A percentile compares a stretch with the other conserved stretches of the same genome.
These are phyloP conservation scores for Sandelia bainsii DNA, from an alignment of 2,797 vertebrate genomes.

Conservation along the genomic window DNA sequence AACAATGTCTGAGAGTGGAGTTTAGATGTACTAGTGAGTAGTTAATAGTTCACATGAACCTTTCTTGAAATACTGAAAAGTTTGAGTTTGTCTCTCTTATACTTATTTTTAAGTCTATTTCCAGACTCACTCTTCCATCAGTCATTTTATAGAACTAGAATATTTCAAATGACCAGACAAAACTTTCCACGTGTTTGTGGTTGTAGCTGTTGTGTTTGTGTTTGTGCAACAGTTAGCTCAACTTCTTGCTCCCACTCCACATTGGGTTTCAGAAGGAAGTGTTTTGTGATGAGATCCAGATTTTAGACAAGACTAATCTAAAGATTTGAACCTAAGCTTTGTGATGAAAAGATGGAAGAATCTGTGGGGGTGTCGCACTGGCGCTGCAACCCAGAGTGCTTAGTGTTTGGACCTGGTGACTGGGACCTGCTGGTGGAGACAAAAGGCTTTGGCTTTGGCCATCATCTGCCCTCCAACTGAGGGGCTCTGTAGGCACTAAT, in stretches of 20 bases:
- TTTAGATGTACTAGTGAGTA: slow-evolving; percentile 14
- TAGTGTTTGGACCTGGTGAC: slow-evolving; percentile 56
- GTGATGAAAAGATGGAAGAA: slow-evolving; percentile 21
- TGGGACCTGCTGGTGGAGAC: slow-evolving; percentile 76
- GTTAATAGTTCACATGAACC: slow-evolving; percentile 13
- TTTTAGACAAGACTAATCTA: slow-evolving; percentile 47
- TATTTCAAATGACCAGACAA: slow-evolving; percentile 15
- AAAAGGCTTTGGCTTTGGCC: slow-evolving; percentile 77
- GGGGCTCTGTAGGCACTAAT: slow-evolving; percentile 60
- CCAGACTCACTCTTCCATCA: not conserved
- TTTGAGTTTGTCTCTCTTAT: not conserved
- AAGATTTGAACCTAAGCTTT: slow-evolving; percentile 28
- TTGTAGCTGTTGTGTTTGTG: slow-evolving; percentile 32
- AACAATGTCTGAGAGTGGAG: slow-evolving; percentile 42
- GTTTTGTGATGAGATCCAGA: slow-evolving; percentile 82
- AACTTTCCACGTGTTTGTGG: slow-evolving; percentile 26
- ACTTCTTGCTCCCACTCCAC: slow-evolving; percentile 49
- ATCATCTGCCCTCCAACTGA: slow-evolving; percentile 49
- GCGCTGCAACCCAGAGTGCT: slow-evolving; percentile 2
- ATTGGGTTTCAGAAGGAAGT: slow-evolving; percentile 77
- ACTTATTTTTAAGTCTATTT: not conserved
- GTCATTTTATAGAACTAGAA: slow-evolving; percentile 8
- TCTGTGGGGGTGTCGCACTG: not conserved
- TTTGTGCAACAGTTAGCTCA: slow-evolving; percentile 41
- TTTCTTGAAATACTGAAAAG: not conserved